Percentiles rank a stretch among this genome's conserved stretches.
phyloP scores from a whole-genome alignment of 2,113 vertebrate species.

The Bagarius yarrelli region DNA sequence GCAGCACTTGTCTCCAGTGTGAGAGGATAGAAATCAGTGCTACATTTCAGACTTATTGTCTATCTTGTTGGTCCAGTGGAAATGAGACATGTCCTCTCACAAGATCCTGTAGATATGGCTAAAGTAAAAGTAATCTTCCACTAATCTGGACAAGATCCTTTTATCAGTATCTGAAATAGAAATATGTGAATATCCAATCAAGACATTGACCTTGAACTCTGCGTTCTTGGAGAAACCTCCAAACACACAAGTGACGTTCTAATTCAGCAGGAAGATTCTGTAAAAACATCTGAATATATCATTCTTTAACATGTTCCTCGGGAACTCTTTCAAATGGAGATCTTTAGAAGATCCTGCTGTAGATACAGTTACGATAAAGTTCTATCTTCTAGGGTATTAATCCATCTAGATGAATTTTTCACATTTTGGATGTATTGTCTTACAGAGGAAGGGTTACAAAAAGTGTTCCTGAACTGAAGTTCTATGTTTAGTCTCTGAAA shows the following conservation, averaged over 20 bases:
- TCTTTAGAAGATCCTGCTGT: too few species aligned
- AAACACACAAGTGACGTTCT: neutral
- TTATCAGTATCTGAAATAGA: neutral
- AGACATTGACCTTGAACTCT: too few species aligned
- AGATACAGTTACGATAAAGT: too few species aligned
- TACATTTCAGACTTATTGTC: conserved; percentile 47
- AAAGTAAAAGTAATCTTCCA: neutral
- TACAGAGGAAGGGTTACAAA: too few species aligned
- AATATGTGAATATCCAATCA: too few species aligned
- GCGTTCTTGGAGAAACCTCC: neutral
- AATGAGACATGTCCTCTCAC: conserved; percentile 27
- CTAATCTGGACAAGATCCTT: neutral
- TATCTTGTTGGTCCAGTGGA: conserved; percentile 33
- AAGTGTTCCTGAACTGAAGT: too few species aligned
- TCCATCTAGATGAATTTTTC: too few species aligned
- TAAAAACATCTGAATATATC: neutral
- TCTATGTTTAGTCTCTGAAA: too few species aligned
- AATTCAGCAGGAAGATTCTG: neutral
- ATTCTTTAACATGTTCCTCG: neutral
- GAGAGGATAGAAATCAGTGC: conserved; percentile 56
- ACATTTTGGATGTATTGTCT: too few species aligned
- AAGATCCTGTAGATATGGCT: neutral
- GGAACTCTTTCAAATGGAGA: too few species aligned
- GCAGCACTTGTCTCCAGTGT: conserved; percentile 26
- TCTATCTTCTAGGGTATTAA: too few species aligned